These are phyloP conservation scores for Anoplius nigerrimus DNA, from an alignment of 2,888 invertebrate genomes.

Conservation along the genomic window DNA sequence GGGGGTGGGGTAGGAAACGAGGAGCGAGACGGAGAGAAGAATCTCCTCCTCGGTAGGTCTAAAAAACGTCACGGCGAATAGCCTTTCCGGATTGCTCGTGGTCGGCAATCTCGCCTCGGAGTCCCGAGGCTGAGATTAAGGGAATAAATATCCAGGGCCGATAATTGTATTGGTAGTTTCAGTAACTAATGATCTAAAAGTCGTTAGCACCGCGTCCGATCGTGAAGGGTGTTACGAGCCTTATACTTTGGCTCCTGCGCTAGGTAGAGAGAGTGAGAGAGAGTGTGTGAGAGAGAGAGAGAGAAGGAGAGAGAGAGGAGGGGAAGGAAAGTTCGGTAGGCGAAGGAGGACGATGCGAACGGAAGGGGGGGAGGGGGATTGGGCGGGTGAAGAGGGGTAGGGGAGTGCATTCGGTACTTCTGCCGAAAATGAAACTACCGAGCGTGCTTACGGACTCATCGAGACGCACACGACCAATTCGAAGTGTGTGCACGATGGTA, in stretches of 20 bases:
- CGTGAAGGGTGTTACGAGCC: conserved; percentile 57
- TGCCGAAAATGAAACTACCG: conserved; percentile 62
- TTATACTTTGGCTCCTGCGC: conserved; percentile 45
- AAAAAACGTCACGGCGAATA: conserved; percentile 38
- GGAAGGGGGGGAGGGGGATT: neutral
- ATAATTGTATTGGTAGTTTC: conserved; percentile 75
- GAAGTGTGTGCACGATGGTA: conserved; percentile 59
- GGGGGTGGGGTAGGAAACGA: neutral
- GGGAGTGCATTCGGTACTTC: conserved; percentile 23
- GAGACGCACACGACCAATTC: conserved; percentile 59
- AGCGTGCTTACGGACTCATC: conserved; percentile 29
- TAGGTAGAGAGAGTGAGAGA: no score
- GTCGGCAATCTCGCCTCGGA: conserved; percentile 60
- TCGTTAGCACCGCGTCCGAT: conserved; percentile 68
- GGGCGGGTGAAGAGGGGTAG: neutral
- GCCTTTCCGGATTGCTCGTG: conserved; percentile 59
- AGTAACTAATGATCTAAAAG: conserved; percentile 75
- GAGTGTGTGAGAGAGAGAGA: no score
- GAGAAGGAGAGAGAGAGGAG: conserved; percentile 36
- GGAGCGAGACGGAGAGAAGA: conserved; percentile 16
- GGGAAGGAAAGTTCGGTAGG: conserved; percentile 13
- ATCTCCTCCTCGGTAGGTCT: conserved; percentile 17
- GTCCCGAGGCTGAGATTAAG: conserved; percentile 66
- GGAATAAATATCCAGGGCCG: conserved; percentile 72
- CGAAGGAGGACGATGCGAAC: neutral